Base-by-base conservation (phyloP, 2,888 invertebrate species). In the Phlogophora meticulosa region DNA sequence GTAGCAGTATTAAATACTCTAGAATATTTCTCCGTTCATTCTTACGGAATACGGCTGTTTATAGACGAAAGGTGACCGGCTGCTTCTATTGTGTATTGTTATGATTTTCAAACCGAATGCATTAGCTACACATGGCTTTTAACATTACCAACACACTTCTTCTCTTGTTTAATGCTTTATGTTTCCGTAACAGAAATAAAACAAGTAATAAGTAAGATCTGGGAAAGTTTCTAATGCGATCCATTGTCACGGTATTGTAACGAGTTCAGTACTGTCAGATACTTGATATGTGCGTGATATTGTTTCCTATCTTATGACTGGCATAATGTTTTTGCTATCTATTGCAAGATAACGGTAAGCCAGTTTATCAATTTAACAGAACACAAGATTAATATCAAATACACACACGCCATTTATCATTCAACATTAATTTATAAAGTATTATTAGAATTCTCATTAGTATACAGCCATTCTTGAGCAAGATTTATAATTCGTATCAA, bases 41-140 rank as follows among this genome's bases (percentile, higher is more conserved):
- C 13, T 70, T 43, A 55, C 17, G n/a, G 42, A 45, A 48, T 51
- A 70, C 22, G 20, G 3, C 10, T 61, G 38, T 61, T 61, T 51
- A 79, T 17, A 36, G 52, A 62, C 13, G 77, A 76, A 76, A 69
- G 70, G 43, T 53, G 76, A 62, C 71, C 43, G 40, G 34, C 22
- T 57, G 36, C 43, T 36, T 22, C 55, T 62, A 62, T 69, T 59
- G 76, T 80, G 61, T 56, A 56, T 80, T 76, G 76, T 80, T 70
- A 76, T 69, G 76, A 62, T 76, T 80, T 76, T 36, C 46, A 69
- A 55, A 76, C 34, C 49, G 57, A 80, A 75, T 56, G 58, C 76
- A 80, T 68, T 61, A 80, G 46, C 43, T 46, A 46, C 71, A 76
- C 40, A 70, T 80, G 81, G 55, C 72, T 62, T 56, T 61, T 56